Evolutionary conservation across 2,888 invertebrate genomes (phyloP).

Genomic region (Hemaris fuciformis): DNA sequence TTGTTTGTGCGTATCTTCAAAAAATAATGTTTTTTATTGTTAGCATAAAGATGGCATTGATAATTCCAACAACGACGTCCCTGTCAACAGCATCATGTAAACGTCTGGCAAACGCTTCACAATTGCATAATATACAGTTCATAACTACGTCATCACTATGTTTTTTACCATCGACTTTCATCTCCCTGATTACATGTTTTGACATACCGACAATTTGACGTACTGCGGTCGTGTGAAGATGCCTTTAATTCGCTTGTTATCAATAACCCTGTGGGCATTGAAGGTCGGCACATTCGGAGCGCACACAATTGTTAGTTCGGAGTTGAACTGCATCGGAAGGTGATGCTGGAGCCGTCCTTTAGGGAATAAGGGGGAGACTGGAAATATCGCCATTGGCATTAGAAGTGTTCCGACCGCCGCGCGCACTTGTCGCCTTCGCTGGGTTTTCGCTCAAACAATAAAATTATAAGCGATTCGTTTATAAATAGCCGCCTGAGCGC

Average conservation of each 20-base stretch:
- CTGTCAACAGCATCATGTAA: not conserved
- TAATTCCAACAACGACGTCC: not conserved
- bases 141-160: not conserved
- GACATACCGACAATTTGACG: not conserved
- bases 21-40: too few relatives aligned
- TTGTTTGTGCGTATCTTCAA: too few relatives aligned
- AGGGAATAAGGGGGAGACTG: slow-evolving; percentile 35
- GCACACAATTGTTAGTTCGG: slow-evolving; percentile 36
- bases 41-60: not conserved
- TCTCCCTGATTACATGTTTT: not conserved
- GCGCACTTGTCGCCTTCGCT: slow-evolving; percentile 71
- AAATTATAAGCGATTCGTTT: slow-evolving; percentile 76
- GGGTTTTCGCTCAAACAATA: slow-evolving; percentile 77
- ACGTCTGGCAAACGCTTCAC: not conserved
- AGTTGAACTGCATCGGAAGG: slow-evolving; percentile 34
- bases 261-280: slow-evolving; percentile 15
- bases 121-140: not conserved
- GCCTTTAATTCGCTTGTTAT: slow-evolving; percentile 13
- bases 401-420: slow-evolving; percentile 65
- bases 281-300: slow-evolving; percentile 38
- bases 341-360: slow-evolving; percentile 46
- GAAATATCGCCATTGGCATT: slow-evolving; percentile 63
- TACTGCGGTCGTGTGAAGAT: slow-evolving; percentile 16
- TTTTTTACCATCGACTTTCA: not conserved
- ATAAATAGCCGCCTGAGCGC: slow-evolving; percentile 66